Base-by-base conservation (phyloP, 2,113 vertebrate genomes). In the Cisticola juncidis region DNA sequence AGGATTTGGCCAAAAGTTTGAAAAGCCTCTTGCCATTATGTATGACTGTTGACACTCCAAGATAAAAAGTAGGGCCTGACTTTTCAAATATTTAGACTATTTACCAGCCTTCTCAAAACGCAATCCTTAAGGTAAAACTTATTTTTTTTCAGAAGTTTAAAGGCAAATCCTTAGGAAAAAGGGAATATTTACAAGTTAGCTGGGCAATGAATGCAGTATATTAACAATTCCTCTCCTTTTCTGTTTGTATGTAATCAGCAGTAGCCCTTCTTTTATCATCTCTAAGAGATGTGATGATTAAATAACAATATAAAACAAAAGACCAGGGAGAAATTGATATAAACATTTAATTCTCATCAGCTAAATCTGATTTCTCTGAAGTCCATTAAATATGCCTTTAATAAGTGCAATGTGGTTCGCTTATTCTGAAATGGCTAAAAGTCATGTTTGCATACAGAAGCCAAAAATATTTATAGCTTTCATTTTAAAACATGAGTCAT, bases 381-480 rank as follows among this genome's bases (percentile, higher is more conserved):
- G 15, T 44, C 18, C 68, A 19, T 51, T 31, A 71, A 91, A 45
- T 60, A 35, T 19, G 70, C 25, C 45, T 91, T 56, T 53, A 60
- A 56, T 88, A 94, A 76, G 11, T 88, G 53, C 61, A 70, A 42
- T 60, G 53, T 91, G 71, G 58, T 47, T 88, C 35, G 66, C 79
- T 96, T 86, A 73, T 25, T 58, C 86, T 96, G 56, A 87, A 86
- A 89, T 74, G 86, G 20, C 53, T 91, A 26, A 18, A 44, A 42
- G 45, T 94, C 68, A 73, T 86, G 25, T 74, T 73, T 73, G 48
- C 51, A 48, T 61, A 80, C 9, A 40, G 62, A 35, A 51, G 15
- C 19, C 31, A 74, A n/a, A 94, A 89, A 51, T 71, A 61, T 77
- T 83, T 80, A 71, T 56, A 96, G 45, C 69, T 96, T 95, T 90